These are phyloP conservation scores for Ctenochaetus hawaiiensis DNA, from an alignment of 2,797 vertebrate species.

Conservation along the genomic window DNA sequence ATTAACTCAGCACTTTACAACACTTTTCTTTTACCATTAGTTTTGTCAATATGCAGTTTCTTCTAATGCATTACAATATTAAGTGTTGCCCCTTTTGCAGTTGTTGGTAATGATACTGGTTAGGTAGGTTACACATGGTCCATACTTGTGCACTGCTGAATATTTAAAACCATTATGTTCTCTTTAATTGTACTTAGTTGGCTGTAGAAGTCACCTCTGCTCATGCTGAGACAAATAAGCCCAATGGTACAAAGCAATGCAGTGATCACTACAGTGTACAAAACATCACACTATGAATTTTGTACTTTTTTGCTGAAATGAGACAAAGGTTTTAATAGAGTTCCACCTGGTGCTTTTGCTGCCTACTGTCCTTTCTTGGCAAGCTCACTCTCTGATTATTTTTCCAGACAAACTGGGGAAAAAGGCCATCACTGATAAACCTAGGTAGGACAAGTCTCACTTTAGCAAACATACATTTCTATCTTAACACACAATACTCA, in stretches of 20 bases:
- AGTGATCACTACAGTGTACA: background rate
- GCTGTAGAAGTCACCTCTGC: constrained; percentile 4
- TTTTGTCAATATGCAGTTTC: background rate
- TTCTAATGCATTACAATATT: background rate
- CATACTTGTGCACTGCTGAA: background rate
- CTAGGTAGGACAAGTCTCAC: constrained; percentile 22
- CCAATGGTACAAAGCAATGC: constrained; percentile 17
- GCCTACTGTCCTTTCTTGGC: background rate
- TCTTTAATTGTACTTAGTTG: background rate
- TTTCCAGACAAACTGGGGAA: constrained; percentile 18
- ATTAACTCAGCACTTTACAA: background rate
- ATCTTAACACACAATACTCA: background rate
- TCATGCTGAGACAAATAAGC: constrained; percentile 2
- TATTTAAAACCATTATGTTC: background rate
- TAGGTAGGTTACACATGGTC: background rate
- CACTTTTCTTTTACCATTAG: background rate
- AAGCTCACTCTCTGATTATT: constrained; percentile 14
- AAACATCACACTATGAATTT: background rate
- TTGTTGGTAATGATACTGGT: background rate
- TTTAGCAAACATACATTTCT: background rate
- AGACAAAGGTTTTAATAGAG: background rate
- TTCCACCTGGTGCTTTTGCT: background rate
- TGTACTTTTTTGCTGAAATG: background rate
- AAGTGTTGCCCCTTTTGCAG: background rate
- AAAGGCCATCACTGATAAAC: background rate